These are phyloP conservation scores for Lithobates sylvaticus DNA, from an alignment of 2,797 vertebrate species.

Conservation along the genomic window DNA sequence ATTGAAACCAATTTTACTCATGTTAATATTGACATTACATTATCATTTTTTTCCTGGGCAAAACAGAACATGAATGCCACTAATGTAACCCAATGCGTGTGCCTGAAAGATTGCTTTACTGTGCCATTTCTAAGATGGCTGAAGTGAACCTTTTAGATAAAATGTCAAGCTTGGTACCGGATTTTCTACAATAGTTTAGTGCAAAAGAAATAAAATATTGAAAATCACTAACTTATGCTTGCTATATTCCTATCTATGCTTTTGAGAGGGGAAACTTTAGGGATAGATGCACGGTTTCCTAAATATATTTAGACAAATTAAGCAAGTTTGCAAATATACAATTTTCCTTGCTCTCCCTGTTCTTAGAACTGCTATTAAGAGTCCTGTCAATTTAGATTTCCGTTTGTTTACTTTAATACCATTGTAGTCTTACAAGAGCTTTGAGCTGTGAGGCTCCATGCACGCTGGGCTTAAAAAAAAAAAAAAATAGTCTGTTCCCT, in stretches of 20 bases:
- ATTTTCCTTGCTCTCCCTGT: neutral
- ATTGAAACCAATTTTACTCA: neutral
- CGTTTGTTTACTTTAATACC: too few species aligned
- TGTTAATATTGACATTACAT: too few species aligned
- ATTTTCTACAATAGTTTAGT: neutral
- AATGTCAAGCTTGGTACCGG: neutral
- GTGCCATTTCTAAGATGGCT: neutral
- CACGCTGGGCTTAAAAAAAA: too few species aligned
- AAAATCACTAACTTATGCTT: neutral
- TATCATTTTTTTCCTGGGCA: too few species aligned
- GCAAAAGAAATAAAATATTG: neutral
- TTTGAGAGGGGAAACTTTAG: too few species aligned
- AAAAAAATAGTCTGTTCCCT: too few species aligned
- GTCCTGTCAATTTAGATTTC: too few species aligned
- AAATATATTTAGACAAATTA: neutral
- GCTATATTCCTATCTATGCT: too few species aligned
- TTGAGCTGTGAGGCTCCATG: too few species aligned
- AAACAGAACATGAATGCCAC: too few species aligned
- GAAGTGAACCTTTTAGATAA: neutral
- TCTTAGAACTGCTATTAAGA: neutral
- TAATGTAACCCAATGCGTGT: neutral
- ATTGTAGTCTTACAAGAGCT: too few species aligned
- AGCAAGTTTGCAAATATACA: neutral
- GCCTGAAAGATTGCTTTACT: neutral
- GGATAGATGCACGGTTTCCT: neutral